Conservation (phyloP, 2,113 vertebrate genomes). For the Nycticebus coucang region DNA sequence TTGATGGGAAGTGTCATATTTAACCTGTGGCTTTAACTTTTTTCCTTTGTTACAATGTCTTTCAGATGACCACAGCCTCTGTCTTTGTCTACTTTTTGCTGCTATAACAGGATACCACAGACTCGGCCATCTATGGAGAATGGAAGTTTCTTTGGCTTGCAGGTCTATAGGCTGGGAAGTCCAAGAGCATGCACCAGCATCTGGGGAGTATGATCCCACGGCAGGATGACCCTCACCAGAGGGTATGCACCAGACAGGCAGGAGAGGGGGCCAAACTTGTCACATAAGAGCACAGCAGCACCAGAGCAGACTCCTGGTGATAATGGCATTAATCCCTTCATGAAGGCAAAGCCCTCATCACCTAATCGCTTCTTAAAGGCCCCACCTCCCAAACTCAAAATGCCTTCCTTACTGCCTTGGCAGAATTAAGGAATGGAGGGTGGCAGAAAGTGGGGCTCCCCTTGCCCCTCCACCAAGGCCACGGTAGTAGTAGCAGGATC, state of each 20-base stretch:
- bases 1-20: background rate
- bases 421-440: background rate
- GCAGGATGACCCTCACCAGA: background rate
- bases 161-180: background rate
- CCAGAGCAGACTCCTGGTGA: too few species aligned
- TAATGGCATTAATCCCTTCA: background rate
- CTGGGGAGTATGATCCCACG: background rate
- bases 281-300: too few species aligned
- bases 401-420: background rate
- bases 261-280: background rate
- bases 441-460: background rate
- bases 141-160: background rate
- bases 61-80: background rate
- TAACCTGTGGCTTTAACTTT: background rate
- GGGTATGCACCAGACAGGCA: background rate
- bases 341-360: background rate
- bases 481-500: fast-evolving
- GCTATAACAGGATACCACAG: background rate
- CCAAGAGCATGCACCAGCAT: background rate
- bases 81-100: background rate
- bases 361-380: background rate
- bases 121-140: background rate
- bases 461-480: fast-evolving
- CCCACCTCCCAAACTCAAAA: background rate
- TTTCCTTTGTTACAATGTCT: background rate